Evolutionary conservation across 2,113 vertebrate genomes (phyloP).

Genomic region (Gallinago jamesoni): DNA sequence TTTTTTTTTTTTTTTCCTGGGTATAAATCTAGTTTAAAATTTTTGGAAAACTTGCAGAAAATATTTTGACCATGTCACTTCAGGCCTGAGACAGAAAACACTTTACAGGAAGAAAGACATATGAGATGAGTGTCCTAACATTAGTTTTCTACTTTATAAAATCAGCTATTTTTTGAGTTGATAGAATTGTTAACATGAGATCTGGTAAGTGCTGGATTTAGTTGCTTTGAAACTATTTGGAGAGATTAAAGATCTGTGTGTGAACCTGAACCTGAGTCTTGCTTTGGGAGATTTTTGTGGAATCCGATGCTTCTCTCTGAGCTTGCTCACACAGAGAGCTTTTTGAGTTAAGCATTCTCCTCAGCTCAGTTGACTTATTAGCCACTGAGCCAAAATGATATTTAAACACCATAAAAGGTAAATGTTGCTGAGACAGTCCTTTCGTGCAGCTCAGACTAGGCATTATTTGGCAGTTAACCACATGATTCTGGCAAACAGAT

Average conservation of each 20-base stretch:
- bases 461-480: conserved; percentile 9
- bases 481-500: conserved; percentile 55
- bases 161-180: not conserved
- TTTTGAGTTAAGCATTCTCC: conserved; percentile 56
- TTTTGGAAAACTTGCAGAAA: not conserved
- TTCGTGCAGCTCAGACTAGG: not conserved
- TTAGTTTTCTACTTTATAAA: not conserved
- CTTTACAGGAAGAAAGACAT: not conserved
- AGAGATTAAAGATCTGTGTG: not conserved
- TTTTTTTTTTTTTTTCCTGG: not conserved
- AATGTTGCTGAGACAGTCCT: conserved; percentile 52
- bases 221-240: not conserved
- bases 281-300: not conserved
- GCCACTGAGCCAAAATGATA: conserved; percentile 49
- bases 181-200: not conserved
- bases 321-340: conserved; percentile 1
- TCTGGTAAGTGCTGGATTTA: not conserved
- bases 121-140: not conserved
- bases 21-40: not conserved
- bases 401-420: conserved; percentile 84
- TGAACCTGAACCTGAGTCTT: not conserved
- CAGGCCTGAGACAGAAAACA: not conserved
- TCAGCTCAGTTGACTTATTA: conserved; percentile 54
- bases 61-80: not conserved
- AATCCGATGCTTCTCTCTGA: not conserved